These are phyloP conservation scores for Camponotus floridanus DNA, from an alignment of 1,140 invertebrate species.

Conservation along the genomic window DNA sequence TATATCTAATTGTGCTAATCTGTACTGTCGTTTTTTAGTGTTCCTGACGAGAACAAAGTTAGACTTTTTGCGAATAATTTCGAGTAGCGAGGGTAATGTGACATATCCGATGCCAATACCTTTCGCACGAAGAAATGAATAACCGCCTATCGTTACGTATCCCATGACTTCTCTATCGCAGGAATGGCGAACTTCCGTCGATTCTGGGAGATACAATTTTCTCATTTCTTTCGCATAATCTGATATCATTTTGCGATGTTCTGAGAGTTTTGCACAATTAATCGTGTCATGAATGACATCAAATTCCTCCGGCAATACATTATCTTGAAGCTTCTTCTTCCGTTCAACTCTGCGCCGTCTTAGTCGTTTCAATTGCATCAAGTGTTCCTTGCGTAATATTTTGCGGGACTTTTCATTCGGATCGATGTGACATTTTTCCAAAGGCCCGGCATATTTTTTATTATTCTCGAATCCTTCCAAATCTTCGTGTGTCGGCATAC, in stretches of 20 bases:
- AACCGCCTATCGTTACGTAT: slow-evolving; percentile 90
- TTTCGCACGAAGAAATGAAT: slow-evolving; percentile 89
- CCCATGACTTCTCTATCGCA: slow-evolving; percentile 91
- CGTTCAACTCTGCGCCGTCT: slow-evolving; percentile 86
- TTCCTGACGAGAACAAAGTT: slow-evolving; percentile 85
- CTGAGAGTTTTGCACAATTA: slow-evolving; percentile 32
- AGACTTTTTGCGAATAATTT: slow-evolving; percentile 81
- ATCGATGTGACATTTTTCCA: slow-evolving; percentile 88
- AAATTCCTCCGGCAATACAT: slow-evolving; percentile 68
- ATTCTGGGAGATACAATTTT: slow-evolving; percentile 89
- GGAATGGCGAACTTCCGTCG: slow-evolving; percentile 87
- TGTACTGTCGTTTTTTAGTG: slow-evolving; percentile 85
- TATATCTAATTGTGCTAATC: slow-evolving; percentile 83
- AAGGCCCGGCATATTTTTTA: slow-evolving; percentile 84
- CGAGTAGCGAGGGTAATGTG: slow-evolving; percentile 86
- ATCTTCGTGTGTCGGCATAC: slow-evolving; percentile 88
- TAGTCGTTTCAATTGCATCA: slow-evolving; percentile 87
- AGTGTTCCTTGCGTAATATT: slow-evolving; percentile 87
- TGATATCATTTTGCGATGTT: slow-evolving; percentile 78
- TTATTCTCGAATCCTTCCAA: slow-evolving; percentile 80
- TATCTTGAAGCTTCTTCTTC: slow-evolving; percentile 83
- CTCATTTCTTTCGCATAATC: slow-evolving; percentile 89
- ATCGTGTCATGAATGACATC: slow-evolving; percentile 26
- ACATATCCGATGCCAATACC: slow-evolving; percentile 90
- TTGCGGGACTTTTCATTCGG: slow-evolving; percentile 87